Conservation (phyloP, 2,797 vertebrate species). For the Anolis apletophallus region DNA sequence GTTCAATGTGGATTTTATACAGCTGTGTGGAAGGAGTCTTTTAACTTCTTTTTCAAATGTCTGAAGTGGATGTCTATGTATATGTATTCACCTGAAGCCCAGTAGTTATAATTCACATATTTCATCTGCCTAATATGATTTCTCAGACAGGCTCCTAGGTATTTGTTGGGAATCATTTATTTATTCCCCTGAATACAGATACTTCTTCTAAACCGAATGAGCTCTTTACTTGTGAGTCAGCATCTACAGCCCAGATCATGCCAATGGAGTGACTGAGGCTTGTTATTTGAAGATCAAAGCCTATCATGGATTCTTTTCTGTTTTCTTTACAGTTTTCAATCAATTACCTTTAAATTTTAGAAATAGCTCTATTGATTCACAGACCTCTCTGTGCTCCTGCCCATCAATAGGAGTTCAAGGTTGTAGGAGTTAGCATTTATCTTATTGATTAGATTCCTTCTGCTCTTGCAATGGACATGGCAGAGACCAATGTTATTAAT, state of each 20-base stretch:
- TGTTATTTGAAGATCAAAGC: constrained; percentile 50
- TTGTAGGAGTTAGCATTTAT: constrained; percentile 58
- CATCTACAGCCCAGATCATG: constrained; percentile 31
- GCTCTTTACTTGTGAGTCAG: constrained; percentile 8
- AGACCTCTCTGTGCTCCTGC: constrained; percentile 42
- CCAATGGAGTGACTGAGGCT: constrained; percentile 20
- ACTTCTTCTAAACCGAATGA: background rate
- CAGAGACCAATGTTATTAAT: constrained; percentile 64
- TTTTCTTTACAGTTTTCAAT: constrained; percentile 57
- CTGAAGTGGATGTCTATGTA: background rate
- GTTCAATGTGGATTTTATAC: no score
- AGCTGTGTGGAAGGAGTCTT: no score
- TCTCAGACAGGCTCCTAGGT: constrained; percentile 22
- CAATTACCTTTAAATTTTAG: constrained; percentile 60
- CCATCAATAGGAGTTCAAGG: constrained; percentile 53
- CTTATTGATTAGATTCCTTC: constrained; percentile 63
- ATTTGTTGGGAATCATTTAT: constrained; percentile 48
- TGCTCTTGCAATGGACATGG: constrained; percentile 15
- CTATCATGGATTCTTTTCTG: constrained; percentile 34
- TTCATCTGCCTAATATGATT: constrained; percentile 15
- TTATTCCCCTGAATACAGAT: constrained; percentile 58
- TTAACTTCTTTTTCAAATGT: background rate
- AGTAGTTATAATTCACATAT: background rate
- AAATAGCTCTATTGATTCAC: constrained; percentile 50
- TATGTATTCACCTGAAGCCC: background rate